Evolutionary conservation across 1,140 invertebrate genomes (phyloP), one percentile per base, ranked within the genome.

Genomic region (Saccostrea echinata): DNA sequence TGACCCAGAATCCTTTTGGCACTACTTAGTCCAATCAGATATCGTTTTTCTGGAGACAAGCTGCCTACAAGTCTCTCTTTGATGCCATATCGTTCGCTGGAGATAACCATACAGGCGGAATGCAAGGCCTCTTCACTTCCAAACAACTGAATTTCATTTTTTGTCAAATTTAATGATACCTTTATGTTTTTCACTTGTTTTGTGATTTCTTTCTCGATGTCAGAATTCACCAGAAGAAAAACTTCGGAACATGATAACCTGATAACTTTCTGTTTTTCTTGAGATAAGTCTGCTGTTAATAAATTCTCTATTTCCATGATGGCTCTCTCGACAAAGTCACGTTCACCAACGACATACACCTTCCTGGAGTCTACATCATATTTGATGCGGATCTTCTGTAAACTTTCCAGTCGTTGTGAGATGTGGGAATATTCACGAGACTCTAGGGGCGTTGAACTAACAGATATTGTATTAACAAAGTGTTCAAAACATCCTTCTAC

Each of bases 141-240:
- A 1, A 76, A 18, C 6, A 76, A 27, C 11, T 13, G 16, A 30
- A 76, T 76, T 30, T 33, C 27, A 30, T 76, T 30, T 33, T 30
- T 2, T 30, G 68, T 3, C 68, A 76, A 30, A 18, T 76, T 27
- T 16, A 76, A 30, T 6, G 68, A 3, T 16, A 27, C 1, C 16
- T 27, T 33, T 12, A 76, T 27, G 33, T 27, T 30, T 13, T 13
- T 3, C 30, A 76, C 24, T 13, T 33, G 24, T 27, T 76, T 76
- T 76, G 68, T 33, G 12, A 76, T 76, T 76, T 33, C 13, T 27
- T 27, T 76, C 27, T 76, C 30, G 12, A 76, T 76, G 68, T 13
- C 68, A 76, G 68, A 76, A 76, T 33, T 76, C 68, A 76, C 33
- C 27, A 76, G 27, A 16, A 76, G 68, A 30, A 76, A 76, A 13